A percentile compares a stretch with the other conserved stretches of the same genome.
These are phyloP conservation scores for Acrossocheilus fasciatus DNA, from an alignment of 2,797 vertebrate genomes.

Conservation along the genomic window DNA sequence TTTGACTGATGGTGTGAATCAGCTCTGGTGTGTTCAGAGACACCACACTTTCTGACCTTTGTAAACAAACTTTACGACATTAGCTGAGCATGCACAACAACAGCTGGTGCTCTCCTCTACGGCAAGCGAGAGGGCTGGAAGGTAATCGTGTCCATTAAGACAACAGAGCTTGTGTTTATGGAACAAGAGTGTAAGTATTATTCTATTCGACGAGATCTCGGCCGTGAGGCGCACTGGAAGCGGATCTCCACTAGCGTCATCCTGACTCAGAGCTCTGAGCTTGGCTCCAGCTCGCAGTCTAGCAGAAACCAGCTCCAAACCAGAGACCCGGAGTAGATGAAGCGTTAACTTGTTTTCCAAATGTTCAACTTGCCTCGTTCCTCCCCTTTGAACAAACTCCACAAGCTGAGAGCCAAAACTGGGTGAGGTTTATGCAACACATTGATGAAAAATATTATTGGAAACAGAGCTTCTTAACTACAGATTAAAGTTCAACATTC, in stretches of 20 bases:
- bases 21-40: conserved; percentile 62
- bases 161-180: conserved; percentile 50
- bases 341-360: conserved; percentile 58
- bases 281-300: conserved; percentile 2
- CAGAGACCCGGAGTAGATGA: conserved; percentile 51
- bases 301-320: conserved; percentile 36
- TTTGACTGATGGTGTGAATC: conserved; percentile 65
- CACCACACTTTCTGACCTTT: conserved; percentile 62
- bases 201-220: conserved; percentile 17
- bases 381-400: conserved; percentile 50
- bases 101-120: conserved; percentile 48
- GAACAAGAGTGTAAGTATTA: conserved; percentile 53
- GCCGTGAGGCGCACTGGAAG: not conserved
- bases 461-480: conserved; percentile 37
- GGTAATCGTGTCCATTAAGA: conserved; percentile 42
- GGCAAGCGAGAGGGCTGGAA: not conserved
- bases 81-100: conserved; percentile 54
- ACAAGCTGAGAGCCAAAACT: conserved; percentile 38
- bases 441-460: conserved; percentile 47
- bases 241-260: conserved; percentile 28
- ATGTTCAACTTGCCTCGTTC: conserved; percentile 59
- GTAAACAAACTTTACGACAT: conserved; percentile 62
- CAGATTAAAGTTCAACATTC: conserved; percentile 56
- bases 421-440: conserved; percentile 52
- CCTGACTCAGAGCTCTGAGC: conserved; percentile 18